These are phyloP conservation scores for Agrochola circellaris DNA, from an alignment of 2,888 invertebrate genomes.

Conservation along the genomic window DNA sequence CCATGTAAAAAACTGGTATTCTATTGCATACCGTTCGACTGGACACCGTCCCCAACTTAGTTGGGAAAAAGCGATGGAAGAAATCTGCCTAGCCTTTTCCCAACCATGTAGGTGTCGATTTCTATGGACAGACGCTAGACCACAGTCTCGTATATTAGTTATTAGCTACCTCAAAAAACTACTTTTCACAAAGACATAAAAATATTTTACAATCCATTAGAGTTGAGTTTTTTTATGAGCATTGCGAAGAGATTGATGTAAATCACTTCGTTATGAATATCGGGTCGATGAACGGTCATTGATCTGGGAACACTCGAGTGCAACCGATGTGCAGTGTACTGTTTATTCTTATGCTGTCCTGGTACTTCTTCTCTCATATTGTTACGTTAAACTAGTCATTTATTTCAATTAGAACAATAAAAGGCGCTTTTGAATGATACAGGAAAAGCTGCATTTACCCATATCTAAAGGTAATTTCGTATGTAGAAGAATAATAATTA, in stretches of 20 bases:
- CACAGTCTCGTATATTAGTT: too few species aligned
- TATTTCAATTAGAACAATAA: too few species aligned
- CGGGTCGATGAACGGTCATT: constrained; percentile 47
- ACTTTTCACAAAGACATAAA: constrained; percentile 10
- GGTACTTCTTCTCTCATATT: not conserved
- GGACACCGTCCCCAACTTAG: not conserved
- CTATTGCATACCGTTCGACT: not conserved
- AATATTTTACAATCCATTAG: constrained; percentile 11
- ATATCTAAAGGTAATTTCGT: too few species aligned
- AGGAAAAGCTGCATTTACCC: too few species aligned
- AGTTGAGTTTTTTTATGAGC: constrained; percentile 7
- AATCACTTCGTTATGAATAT: constrained; percentile 31
- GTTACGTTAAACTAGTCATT: not conserved
- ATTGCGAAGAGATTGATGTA: constrained; percentile 32
- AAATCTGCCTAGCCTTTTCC: too few species aligned
- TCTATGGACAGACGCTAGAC: not conserved
- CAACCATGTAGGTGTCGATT: too few species aligned
- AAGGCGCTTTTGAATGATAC: too few species aligned
- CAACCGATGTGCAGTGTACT: constrained; percentile 19
- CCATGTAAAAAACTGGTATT: not conserved
- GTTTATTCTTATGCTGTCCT: constrained; percentile 3
- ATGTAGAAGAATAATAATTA: too few species aligned
- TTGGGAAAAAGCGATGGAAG: too few species aligned
- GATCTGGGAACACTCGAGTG: constrained; percentile 33
- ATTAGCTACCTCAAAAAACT: not conserved